Percentiles rank a stretch among this genome's conserved stretches.
Evolutionary conservation across 1,140 invertebrate genomes (phyloP).

Genomic region (Drosophila kepulauana): DNA sequence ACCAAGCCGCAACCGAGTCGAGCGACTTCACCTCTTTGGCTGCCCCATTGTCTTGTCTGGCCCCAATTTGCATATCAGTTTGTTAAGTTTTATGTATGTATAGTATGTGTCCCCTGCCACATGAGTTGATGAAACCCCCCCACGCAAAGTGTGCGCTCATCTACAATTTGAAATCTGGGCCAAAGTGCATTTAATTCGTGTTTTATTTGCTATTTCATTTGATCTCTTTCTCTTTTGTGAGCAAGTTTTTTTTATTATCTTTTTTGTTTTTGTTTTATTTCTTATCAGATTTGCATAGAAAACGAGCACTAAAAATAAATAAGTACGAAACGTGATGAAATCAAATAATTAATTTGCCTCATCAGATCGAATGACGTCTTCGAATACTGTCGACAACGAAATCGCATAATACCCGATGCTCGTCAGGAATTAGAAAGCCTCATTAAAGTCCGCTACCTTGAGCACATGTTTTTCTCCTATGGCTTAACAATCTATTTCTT

Average conservation of each 20-base stretch:
- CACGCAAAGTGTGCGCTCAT: conserved; percentile 7
- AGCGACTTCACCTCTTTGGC: conserved; percentile 1
- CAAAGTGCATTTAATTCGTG: conserved; percentile 35
- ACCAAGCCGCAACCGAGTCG: neutral
- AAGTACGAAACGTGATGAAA: conserved; percentile 41
- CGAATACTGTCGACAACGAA: conserved; percentile 3
- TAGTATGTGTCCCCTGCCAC: neutral
- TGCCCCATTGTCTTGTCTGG: conserved; percentile 22
- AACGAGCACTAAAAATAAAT: conserved; percentile 2
- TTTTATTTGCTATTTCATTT: conserved; percentile 12
- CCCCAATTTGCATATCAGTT: conserved; percentile 34
- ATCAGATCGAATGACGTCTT: conserved; percentile 12
- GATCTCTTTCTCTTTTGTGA: conserved; percentile 1
- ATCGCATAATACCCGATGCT: neutral
- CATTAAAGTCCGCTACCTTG: neutral
- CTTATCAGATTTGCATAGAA: conserved; percentile 31
- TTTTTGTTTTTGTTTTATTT: neutral
- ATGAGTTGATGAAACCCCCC: neutral
- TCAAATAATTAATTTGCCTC: conserved; percentile 34
- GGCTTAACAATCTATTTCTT: neutral
- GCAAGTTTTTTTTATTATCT: no score
- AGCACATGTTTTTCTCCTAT: neutral
- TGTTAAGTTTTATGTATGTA: conserved; percentile 12
- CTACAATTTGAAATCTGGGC: conserved; percentile 15
- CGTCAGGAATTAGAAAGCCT: conserved; percentile 20